phyloP scores from a whole-genome alignment of 1,140 invertebrate species.

The Lordiphosa clarofinis region DNA sequence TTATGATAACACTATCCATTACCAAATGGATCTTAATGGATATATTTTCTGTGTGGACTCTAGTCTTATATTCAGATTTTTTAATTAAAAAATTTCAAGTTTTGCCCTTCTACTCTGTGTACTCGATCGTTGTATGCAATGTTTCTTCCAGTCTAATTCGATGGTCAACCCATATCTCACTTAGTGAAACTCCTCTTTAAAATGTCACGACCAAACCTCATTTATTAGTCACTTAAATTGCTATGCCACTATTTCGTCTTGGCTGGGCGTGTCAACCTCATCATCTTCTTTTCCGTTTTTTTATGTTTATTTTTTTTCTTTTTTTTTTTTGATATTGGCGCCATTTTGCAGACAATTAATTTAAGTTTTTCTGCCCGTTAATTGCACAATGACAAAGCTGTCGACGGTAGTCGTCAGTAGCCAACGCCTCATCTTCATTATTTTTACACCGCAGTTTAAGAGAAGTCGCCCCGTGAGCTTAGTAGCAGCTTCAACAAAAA shows the following conservation, averaged over 20 bases:
- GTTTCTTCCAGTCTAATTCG: too few species aligned
- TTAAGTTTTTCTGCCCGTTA: conserved; percentile 68
- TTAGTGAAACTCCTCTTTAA: too few species aligned
- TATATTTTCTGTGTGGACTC: too few species aligned
- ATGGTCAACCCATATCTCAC: too few species aligned
- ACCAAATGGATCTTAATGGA: too few species aligned
- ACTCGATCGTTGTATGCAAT: too few species aligned
- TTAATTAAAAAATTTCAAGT: too few species aligned
- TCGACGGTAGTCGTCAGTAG: conserved; percentile 45
- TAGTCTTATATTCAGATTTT: too few species aligned
- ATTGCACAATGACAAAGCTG: conserved; percentile 76
- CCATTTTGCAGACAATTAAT: conserved; percentile 73
- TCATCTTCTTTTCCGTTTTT: conserved; percentile 23
- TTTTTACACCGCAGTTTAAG: conserved; percentile 48
- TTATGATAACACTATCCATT: too few species aligned
- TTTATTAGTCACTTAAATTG: conserved; percentile 24
- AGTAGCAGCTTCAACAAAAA: conserved; percentile 47
- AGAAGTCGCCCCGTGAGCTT: conserved; percentile 47
- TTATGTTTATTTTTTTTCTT: conserved; percentile 26
- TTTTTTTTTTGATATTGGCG: conserved; percentile 35
- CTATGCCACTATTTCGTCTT: conserved; percentile 2
- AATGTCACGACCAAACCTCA: not conserved
- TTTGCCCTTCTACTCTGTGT: too few species aligned
- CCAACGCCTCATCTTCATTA: conserved; percentile 58
- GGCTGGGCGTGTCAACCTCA: conserved; percentile 49